Conservation (phyloP, 2,888 invertebrate species). For the Temnothorax rugatulus region DNA sequence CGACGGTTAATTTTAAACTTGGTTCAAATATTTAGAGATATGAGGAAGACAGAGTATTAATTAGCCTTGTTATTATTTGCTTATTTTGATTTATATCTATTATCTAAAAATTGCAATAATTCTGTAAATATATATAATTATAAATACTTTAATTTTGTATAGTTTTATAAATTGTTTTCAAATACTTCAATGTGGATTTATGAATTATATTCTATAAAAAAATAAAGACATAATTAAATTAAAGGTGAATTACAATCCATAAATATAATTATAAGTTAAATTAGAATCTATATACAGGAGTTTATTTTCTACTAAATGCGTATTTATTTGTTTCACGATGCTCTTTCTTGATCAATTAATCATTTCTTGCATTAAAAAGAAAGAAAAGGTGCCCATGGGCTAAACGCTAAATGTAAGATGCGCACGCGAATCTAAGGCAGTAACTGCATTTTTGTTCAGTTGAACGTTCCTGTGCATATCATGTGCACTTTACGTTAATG, state of each 20-base stretch:
- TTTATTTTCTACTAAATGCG: not conserved
- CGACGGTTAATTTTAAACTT: not conserved
- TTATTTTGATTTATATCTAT: not conserved
- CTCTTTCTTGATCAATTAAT: not conserved
- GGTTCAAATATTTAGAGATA: not conserved
- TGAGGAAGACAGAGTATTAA: not conserved
- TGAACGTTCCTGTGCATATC: not conserved
- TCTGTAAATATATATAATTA: not conserved
- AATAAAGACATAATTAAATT: slow-evolving; percentile 1
- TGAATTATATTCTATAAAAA: not conserved
- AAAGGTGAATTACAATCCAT: not conserved
- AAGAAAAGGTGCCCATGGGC: not conserved
- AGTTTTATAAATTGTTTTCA: not conserved
- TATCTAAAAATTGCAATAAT: not conserved
- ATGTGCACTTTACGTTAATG: not conserved
- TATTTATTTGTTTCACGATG: not conserved
- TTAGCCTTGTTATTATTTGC: not conserved
- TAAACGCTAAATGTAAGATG: slow-evolving; percentile 12
- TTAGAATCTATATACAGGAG: not conserved
- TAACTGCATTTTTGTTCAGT: not conserved
- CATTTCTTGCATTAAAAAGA: not conserved
- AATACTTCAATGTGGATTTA: not conserved
- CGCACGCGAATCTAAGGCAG: not conserved
- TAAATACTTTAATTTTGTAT: not conserved
- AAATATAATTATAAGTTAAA: not conserved